Evolutionary conservation across 2,888 invertebrate genomes (phyloP).

Genomic region (Rapana venosa): DNA sequence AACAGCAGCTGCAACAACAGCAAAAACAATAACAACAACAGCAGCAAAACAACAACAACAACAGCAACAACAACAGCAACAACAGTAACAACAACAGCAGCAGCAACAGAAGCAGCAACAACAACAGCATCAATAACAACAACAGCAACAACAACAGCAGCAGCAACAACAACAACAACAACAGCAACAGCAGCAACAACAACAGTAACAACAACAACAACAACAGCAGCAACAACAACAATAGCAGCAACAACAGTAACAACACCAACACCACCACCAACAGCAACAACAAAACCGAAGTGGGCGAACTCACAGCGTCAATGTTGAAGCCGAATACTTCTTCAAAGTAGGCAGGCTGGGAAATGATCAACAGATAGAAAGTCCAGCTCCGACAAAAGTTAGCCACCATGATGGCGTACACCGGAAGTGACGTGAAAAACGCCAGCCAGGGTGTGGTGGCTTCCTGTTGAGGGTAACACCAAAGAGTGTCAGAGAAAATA

Average conservation of each 20-base stretch:
- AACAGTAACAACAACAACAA: too few species aligned
- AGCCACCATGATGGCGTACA: constrained; percentile 98
- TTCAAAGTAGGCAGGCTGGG: constrained; percentile 95
- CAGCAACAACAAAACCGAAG: neutral
- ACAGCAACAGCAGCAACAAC: neutral
- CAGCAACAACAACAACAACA: neutral
- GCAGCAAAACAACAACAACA: neutral
- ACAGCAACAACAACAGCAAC: neutral
- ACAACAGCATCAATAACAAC: too few species aligned
- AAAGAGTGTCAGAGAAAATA: too few species aligned
- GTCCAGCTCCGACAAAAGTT: constrained; percentile 99
- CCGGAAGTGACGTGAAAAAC: constrained; percentile 96
- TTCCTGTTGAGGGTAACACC: constrained; percentile 55
- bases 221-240: neutral
- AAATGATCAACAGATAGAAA: constrained; percentile 96
- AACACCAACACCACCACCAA: neutral
- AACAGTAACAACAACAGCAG: neutral
- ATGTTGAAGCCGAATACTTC: constrained; percentile 92
- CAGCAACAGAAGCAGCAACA: too few species aligned
- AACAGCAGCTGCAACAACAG: neutral
- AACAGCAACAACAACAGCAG: neutral
- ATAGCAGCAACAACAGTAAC: neutral
- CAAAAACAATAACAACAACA: too few species aligned
- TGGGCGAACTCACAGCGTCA: constrained; percentile 88
- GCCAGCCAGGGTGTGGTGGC: constrained; percentile 88